phyloP scores from a whole-genome alignment of 2,888 invertebrate species.

The Pasiphila rectangulata region DNA sequence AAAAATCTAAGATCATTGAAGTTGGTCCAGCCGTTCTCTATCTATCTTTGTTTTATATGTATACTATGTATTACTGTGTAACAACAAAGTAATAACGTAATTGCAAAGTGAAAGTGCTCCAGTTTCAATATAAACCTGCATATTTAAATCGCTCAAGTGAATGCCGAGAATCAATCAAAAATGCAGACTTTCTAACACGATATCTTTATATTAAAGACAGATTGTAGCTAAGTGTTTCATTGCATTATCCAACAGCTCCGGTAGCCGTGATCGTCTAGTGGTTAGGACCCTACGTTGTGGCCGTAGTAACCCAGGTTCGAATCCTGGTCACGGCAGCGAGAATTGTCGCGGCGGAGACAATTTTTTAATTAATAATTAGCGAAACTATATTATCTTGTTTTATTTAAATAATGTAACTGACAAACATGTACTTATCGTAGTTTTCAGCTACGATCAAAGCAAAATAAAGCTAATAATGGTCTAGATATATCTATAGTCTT shows the following conservation, averaged over 20 bases:
- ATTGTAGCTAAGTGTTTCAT: slow-evolving; percentile 14
- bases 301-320: slow-evolving; percentile 88
- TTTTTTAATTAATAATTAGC: slow-evolving; percentile 36
- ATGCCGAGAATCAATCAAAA: not conserved
- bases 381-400: too few relatives aligned
- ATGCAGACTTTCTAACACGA: slow-evolving; percentile 8
- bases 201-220: slow-evolving; percentile 7
- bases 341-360: slow-evolving; percentile 53
- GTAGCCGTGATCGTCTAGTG: slow-evolving; percentile 86
- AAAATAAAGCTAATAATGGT: too few relatives aligned
- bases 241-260: slow-evolving; percentile 44
- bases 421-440: too few relatives aligned
- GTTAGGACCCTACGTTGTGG: slow-evolving; percentile 87
- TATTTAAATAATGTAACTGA: too few relatives aligned
- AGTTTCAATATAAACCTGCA: slow-evolving; percentile 22
- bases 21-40: too few relatives aligned
- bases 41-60: too few relatives aligned
- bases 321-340: slow-evolving; percentile 64
- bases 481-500: too few relatives aligned
- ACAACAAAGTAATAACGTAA: not conserved
- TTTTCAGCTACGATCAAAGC: too few relatives aligned
- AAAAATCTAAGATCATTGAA: too few relatives aligned
- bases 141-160: slow-evolving; percentile 6
- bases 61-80: too few relatives aligned
- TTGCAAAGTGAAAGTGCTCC: slow-evolving; percentile 31